These are phyloP conservation scores for Chromobotia macracanthus DNA, from an alignment of 2,797 vertebrate genomes.

Conservation along the genomic window DNA sequence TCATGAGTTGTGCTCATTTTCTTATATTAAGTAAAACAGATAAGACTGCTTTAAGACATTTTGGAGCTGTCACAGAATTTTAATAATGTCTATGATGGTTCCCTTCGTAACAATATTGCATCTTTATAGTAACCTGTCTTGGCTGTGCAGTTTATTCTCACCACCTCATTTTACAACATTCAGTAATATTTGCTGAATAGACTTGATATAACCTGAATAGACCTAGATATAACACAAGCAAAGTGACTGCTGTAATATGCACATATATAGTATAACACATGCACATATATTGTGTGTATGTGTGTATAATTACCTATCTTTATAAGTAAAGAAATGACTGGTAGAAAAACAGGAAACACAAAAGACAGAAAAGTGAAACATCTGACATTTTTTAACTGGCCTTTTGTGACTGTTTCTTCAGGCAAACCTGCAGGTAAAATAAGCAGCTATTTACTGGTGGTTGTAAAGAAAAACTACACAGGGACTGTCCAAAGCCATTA, in stretches of 20 bases:
- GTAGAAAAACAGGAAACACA: too few species aligned
- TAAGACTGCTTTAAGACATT: not conserved
- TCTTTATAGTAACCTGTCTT: not conserved
- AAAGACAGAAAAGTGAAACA: not conserved
- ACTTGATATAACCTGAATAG: not conserved
- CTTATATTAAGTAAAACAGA: conserved; percentile 37
- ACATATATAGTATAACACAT: too few species aligned
- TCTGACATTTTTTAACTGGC: conserved; percentile 1
- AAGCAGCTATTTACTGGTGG: conserved; percentile 35
- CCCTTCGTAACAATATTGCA: not conserved
- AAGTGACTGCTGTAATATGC: too few species aligned
- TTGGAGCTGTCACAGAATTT: conserved; percentile 1
- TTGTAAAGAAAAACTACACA: conserved; percentile 36
- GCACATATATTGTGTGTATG: too few species aligned
- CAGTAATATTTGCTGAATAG: not conserved
- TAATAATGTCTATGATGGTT: not conserved
- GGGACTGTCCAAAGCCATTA: conserved; percentile 40
- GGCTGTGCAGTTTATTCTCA: not conserved
- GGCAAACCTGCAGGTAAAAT: conserved; percentile 24
- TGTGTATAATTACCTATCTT: too few species aligned
- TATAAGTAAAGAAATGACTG: too few species aligned
- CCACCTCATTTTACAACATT: not conserved
- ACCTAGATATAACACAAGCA: too few species aligned
- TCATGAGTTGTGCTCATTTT: conserved; percentile 34
- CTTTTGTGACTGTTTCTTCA: conserved; percentile 17